These are phyloP conservation scores for Lamprologus tigripictilis DNA, from an alignment of 2,113 vertebrate genomes.

Conservation along the genomic window DNA sequence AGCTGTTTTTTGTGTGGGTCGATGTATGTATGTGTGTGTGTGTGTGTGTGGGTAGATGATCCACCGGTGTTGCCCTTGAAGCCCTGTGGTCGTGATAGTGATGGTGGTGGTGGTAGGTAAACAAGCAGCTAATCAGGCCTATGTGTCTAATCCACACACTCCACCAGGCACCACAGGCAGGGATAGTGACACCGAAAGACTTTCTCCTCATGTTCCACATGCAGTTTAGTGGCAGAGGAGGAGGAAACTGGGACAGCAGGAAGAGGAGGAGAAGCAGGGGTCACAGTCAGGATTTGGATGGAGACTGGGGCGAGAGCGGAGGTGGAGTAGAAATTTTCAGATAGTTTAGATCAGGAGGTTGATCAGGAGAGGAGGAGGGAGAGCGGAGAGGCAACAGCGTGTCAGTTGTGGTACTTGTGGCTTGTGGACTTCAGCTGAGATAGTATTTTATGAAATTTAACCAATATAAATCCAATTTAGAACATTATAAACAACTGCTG, in stretches of 20 bases:
- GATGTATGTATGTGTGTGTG: not conserved
- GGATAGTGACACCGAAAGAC: constrained; percentile 31
- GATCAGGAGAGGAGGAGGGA: not conserved
- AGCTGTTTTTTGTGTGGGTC: not conserved
- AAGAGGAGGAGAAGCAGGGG: not conserved
- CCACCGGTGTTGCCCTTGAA: constrained; percentile 48
- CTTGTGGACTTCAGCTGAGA: not conserved
- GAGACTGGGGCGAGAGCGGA: not conserved
- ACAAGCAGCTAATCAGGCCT: constrained; percentile 57
- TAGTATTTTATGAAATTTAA: not conserved
- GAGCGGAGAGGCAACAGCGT: not conserved
- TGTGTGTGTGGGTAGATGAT: not conserved
- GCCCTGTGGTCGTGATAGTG: constrained; percentile 21
- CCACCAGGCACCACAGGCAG: constrained; percentile 19
- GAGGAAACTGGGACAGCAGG: not conserved
- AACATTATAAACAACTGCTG: not conserved
- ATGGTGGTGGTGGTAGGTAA: constrained; percentile 40
- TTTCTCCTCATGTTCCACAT: not conserved
- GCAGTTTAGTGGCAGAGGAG: not conserved
- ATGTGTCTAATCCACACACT: constrained; percentile 40
- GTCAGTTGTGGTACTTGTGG: not conserved
- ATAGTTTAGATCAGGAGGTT: not conserved
- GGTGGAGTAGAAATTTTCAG: not conserved
- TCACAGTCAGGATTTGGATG: not conserved
- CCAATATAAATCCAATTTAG: not conserved